Evolutionary conservation across 92 coral and sea anemone species (phyloP).

Genomic region (Plumapathes pennacea): DNA sequence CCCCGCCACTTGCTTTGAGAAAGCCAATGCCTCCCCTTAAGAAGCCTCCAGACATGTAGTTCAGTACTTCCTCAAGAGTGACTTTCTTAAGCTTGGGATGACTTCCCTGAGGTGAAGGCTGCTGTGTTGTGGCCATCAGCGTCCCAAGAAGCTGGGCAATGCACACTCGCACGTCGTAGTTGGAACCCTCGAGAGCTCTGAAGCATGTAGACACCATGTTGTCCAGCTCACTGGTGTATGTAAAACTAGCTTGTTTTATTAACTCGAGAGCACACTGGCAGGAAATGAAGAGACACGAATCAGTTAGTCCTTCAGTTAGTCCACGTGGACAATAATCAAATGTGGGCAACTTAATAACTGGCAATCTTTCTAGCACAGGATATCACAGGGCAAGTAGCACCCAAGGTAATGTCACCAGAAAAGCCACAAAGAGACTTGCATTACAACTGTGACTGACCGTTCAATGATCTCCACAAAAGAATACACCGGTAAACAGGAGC

Average conservation of each 20-base stretch:
- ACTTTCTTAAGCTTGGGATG: slow-evolving; percentile 61
- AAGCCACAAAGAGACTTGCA: too few species aligned
- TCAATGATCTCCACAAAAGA: too few species aligned
- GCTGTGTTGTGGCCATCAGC: slow-evolving; percentile 89
- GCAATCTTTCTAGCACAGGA: too few species aligned
- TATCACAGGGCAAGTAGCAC: too few species aligned
- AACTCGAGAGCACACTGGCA: slow-evolving; percentile 88
- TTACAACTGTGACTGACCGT: too few species aligned
- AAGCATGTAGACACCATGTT: slow-evolving; percentile 81
- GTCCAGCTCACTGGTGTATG: slow-evolving; percentile 87
- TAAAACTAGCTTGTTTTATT: slow-evolving; percentile 86
- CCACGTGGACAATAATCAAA: too few species aligned
- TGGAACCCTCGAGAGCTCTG: slow-evolving; percentile 88
- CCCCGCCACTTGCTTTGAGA: slow-evolving; percentile 91
- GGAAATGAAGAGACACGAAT: not conserved
- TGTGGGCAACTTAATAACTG: too few species aligned
- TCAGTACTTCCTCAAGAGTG: slow-evolving; percentile 79
- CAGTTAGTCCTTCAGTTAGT: not conserved
- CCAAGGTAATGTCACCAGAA: too few species aligned
- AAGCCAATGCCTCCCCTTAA: slow-evolving; percentile 98
- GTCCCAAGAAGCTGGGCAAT: slow-evolving; percentile 87
- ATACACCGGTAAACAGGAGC: too few species aligned
- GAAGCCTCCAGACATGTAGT: slow-evolving; percentile 91
- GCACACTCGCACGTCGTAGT: slow-evolving; percentile 96
- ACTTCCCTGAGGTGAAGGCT: slow-evolving; percentile 51